Evolutionary conservation across 1,140 invertebrate genomes (phyloP).

Genomic region (Penaeus japonicus): DNA sequence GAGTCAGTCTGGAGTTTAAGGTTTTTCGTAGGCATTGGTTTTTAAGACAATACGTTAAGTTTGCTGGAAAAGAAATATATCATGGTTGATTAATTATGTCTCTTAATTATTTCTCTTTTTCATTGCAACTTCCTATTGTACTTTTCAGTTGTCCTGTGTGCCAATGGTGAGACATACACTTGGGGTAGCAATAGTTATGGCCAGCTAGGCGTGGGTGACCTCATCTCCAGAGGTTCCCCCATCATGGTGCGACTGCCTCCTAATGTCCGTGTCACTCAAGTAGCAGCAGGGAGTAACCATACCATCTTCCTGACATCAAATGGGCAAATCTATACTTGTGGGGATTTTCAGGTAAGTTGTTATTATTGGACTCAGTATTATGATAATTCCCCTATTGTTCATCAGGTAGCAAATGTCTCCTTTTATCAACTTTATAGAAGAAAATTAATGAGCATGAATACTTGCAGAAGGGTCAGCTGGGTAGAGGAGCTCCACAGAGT

Average conservation of each 20-base stretch:
- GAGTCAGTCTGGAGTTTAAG: not conserved
- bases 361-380: not conserved
- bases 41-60: not conserved
- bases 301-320: constrained; percentile 87
- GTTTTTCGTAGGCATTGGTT: not conserved
- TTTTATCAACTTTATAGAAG: not conserved
- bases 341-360: constrained; percentile 79
- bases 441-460: not conserved
- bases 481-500: constrained; percentile 68
- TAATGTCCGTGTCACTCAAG: constrained; percentile 44
- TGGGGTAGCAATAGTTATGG: constrained; percentile 91
- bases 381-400: not conserved
- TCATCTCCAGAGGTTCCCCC: constrained; percentile 76
- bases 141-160: constrained; percentile 67
- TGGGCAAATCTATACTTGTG: constrained; percentile 94
- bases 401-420: not conserved
- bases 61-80: no score
- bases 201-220: constrained; percentile 89
- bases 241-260: constrained; percentile 70
- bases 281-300: constrained; percentile 95
- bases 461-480: constrained; percentile 83
- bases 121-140: constrained; percentile 39
- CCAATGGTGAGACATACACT: constrained; percentile 81
- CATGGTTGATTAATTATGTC: not conserved
- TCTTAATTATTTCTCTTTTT: not conserved